These are phyloP conservation scores for Drosophila watanabei DNA, from an alignment of 1,140 invertebrate genomes.

Conservation along the genomic window DNA sequence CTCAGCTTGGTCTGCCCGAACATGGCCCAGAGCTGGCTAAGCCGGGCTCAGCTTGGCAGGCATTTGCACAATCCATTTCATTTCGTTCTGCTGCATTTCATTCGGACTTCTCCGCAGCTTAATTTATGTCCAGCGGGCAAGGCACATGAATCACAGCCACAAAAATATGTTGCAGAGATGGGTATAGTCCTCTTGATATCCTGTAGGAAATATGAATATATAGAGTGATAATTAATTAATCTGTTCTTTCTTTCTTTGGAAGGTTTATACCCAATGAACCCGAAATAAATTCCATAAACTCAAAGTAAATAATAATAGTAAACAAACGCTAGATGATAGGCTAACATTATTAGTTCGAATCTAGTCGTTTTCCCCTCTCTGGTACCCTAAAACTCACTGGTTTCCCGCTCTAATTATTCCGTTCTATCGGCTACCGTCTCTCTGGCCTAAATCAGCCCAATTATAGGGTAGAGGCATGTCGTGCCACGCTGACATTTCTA, in stretches of 20 bases:
- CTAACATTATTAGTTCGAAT: neutral
- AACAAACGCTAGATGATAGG: neutral
- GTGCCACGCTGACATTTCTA: conserved; percentile 57
- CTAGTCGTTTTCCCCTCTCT: too few species aligned
- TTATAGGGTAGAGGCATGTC: conserved; percentile 35
- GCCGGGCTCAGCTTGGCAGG: conserved; percentile 43
- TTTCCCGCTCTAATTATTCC: conserved; percentile 9
- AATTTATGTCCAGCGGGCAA: conserved; percentile 66
- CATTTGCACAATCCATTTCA: conserved; percentile 76
- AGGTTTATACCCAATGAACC: neutral
- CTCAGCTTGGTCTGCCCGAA: conserved; percentile 29
- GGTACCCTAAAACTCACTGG: neutral
- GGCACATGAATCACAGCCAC: conserved; percentile 57
- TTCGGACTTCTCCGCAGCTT: conserved; percentile 43
- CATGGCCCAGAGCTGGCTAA: conserved; percentile 47
- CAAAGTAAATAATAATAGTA: too few species aligned
- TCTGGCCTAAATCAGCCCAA: neutral
- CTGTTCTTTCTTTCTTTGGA: too few species aligned
- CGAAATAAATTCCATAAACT: neutral
- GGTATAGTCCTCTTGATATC: conserved; percentile 21
- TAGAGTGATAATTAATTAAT: too few species aligned
- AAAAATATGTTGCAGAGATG: conserved; percentile 14
- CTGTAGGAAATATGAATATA: neutral
- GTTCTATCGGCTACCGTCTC: conserved; percentile 1
- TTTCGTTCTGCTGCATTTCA: conserved; percentile 57